Evolutionary conservation across 1,140 invertebrate genomes (phyloP).

Genomic region (Papilio machaon): DNA sequence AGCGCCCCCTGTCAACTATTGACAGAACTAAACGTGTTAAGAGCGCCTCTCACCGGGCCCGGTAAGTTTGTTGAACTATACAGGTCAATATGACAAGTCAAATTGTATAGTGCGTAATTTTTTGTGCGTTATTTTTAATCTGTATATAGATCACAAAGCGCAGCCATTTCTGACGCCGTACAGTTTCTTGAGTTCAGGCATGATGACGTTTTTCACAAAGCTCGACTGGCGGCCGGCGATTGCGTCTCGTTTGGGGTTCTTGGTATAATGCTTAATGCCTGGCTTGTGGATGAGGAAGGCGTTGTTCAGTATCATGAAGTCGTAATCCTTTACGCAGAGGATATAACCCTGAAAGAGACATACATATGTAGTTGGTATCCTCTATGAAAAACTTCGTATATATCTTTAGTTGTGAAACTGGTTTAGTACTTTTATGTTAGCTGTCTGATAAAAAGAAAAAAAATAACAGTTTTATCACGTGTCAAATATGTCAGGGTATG

Average conservation of each 20-base stretch:
- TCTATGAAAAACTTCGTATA: not conserved
- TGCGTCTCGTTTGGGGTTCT: slow-evolving; percentile 88
- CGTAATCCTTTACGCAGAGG: slow-evolving; percentile 93
- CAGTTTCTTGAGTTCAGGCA: slow-evolving; percentile 91
- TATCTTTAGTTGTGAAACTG: not conserved
- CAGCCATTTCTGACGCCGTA: slow-evolving; percentile 91
- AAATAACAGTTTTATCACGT: not conserved
- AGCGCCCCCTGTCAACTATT: too few relatives aligned
- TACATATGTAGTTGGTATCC: not conserved
- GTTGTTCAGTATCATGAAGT: slow-evolving; percentile 95
- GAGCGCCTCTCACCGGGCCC: too few relatives aligned
- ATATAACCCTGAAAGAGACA: slow-evolving; percentile 89
- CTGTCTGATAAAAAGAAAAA: not conserved
- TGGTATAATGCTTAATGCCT: slow-evolving; percentile 91
- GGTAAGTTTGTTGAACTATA: too few relatives aligned
- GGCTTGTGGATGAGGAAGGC: slow-evolving; percentile 94
- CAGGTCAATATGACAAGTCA: not conserved
- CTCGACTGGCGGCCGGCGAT: slow-evolving; percentile 90
- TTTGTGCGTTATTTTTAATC: slow-evolving; percentile 45
- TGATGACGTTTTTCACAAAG: slow-evolving; percentile 91
- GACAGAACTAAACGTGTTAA: too few relatives aligned
- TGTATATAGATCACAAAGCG: slow-evolving; percentile 85
- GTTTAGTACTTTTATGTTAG: not conserved
- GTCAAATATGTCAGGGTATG: not conserved
- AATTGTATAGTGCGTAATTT: not conserved